Percentiles rank a stretch among this genome's conserved stretches.
Conservation (phyloP, 2,888 invertebrate genomes). For the Caenorhabditis zanzibari region DNA sequence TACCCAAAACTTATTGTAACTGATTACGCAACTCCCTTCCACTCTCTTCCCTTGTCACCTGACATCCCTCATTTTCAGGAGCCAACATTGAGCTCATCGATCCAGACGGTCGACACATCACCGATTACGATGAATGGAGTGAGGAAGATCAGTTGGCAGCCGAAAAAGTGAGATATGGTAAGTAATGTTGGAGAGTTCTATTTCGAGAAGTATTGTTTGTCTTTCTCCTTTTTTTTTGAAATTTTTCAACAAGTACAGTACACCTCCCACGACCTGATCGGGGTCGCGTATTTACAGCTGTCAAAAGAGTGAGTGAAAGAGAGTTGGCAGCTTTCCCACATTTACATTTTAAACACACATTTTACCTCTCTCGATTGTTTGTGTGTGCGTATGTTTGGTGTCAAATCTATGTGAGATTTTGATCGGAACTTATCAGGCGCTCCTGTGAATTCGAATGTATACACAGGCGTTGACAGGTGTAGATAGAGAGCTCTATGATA, state of each 20-base stretch:
- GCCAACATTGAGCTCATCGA: conserved; percentile 48
- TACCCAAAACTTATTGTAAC: conserved; percentile 39
- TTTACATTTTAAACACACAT: conserved; percentile 64
- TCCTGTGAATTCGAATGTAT: conserved; percentile 61
- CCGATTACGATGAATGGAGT: conserved; percentile 52
- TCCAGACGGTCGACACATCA: conserved; percentile 50
- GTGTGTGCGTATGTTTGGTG: conserved; percentile 43
- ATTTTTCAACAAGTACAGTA: conserved; percentile 53
- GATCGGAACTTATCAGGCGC: conserved; percentile 62
- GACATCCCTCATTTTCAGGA: conserved; percentile 46
- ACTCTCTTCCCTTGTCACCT: conserved; percentile 3
- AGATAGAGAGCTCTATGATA: conserved; percentile 32
- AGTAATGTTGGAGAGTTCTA: conserved; percentile 28
- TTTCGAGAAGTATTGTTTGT: conserved; percentile 47
- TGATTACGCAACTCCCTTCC: conserved; percentile 29
- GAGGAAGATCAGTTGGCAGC: conserved; percentile 41
- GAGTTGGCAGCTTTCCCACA: conserved; percentile 50
- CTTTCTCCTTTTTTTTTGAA: conserved; percentile 15
- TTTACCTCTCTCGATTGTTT: background rate
- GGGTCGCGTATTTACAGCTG: conserved; percentile 51
- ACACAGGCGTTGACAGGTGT: conserved; percentile 65
- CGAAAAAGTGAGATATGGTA: conserved; percentile 38
- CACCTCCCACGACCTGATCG: background rate
- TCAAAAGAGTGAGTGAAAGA: conserved; percentile 37
- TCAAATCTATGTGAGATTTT: conserved; percentile 35